Percentiles rank a stretch among this genome's conserved stretches.
These are phyloP conservation scores for Drosophila teissieri DNA, from an alignment of 1,140 invertebrate species.

Conservation along the genomic window DNA sequence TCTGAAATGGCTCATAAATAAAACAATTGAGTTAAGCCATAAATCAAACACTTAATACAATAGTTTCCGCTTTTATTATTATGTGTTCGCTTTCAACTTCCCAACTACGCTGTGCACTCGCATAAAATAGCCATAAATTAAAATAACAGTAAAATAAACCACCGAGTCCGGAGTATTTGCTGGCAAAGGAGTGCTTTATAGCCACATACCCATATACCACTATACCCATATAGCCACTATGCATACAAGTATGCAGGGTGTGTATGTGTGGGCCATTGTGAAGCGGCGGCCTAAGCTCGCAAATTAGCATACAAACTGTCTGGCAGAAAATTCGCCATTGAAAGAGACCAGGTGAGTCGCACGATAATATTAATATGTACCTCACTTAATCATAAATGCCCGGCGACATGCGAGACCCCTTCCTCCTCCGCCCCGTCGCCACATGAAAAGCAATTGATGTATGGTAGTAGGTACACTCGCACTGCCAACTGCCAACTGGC, in stretches of 20 bases:
- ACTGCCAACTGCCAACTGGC: conserved; percentile 9
- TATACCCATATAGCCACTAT: not conserved
- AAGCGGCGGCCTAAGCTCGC: conserved; percentile 53
- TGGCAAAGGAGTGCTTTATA: conserved; percentile 27
- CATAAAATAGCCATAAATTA: conserved; percentile 81
- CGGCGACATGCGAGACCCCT: conserved; percentile 64
- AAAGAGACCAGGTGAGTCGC: conserved; percentile 70
- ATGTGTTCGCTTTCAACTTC: conserved; percentile 67
- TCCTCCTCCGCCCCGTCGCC: not conserved
- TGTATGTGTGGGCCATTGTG: conserved; percentile 36
- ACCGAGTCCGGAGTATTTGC: conserved; percentile 25
- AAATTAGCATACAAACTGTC: conserved; percentile 83
- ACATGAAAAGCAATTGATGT: conserved; percentile 23
- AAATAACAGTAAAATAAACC: conserved; percentile 81
- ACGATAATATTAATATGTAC: conserved; percentile 73
- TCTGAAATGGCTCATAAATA: conserved; percentile 70
- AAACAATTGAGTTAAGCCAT: conserved; percentile 81
- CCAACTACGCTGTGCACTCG: conserved; percentile 63
- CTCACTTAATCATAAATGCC: conserved; percentile 81
- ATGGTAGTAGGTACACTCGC: conserved; percentile 15
- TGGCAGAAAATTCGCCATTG: conserved; percentile 63
- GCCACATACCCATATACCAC: not conserved
- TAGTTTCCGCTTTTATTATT: conserved; percentile 83
- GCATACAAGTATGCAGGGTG: too few relatives aligned
- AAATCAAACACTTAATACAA: conserved; percentile 83